Percentiles rank a stretch among this genome's conserved stretches.
Conservation (phyloP, 2,113 vertebrate genomes). For the Hyperopisus bebe region DNA sequence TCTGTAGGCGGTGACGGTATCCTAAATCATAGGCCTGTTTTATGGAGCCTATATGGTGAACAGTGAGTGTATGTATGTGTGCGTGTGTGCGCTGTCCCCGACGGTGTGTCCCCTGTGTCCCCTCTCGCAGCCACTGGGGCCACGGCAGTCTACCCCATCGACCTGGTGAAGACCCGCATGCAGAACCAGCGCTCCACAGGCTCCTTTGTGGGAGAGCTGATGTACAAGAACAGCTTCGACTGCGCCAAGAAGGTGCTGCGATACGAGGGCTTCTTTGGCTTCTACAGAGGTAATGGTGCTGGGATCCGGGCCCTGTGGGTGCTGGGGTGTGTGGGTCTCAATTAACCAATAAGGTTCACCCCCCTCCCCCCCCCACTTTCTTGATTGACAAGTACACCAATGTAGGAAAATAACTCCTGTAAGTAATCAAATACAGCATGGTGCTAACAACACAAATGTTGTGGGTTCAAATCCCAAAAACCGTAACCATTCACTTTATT, state of each 20-base stretch:
- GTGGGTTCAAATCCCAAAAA: not conserved
- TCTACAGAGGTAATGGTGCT: conserved; percentile 62
- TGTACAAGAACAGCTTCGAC: conserved; percentile 97
- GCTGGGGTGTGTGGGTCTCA: not conserved
- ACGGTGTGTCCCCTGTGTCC: conserved; percentile 30
- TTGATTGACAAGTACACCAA: not conserved
- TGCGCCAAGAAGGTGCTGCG: conserved; percentile 91
- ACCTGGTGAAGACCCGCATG: conserved; percentile 96
- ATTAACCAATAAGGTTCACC: not conserved
- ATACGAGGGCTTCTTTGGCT: conserved; percentile 88
- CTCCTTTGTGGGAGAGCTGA: conserved; percentile 83
- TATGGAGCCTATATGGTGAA: not conserved
- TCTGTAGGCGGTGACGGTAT: not conserved
- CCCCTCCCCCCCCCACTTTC: not conserved
- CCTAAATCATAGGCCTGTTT: conserved; percentile 10
- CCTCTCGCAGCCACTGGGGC: conserved; percentile 77
- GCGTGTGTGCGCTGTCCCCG: not conserved
- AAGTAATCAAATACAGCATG: not conserved
- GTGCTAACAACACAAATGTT: not conserved
- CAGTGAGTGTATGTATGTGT: not conserved
- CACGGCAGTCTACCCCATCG: conserved; percentile 89
- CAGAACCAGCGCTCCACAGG: conserved; percentile 87
- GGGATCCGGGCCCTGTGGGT: not conserved
- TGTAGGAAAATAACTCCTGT: not conserved
- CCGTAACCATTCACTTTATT: not conserved